Evolutionary conservation across 1,140 invertebrate genomes (phyloP), one percentile per base, ranked within the genome.

Genomic region (Arion vulgaris): DNA sequence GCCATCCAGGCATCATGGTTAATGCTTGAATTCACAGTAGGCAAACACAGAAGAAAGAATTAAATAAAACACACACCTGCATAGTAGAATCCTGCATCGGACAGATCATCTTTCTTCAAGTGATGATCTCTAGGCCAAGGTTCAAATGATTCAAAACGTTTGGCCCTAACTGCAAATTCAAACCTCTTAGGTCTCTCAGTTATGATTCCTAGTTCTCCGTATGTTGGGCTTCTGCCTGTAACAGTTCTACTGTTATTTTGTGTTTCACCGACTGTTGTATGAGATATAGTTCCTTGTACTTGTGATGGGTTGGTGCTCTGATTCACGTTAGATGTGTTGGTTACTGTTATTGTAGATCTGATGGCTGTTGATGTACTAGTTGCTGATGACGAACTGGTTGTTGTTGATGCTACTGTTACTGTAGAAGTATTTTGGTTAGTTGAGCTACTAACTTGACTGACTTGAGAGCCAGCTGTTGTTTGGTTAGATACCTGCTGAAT

Each of bases 71-170:
- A 19, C 45, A 57, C 85, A 88, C 96, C 96, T 26, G 95, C 95
- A 87, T 97, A 98, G 91, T 95, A 98, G 91, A 98, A 98, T 38
- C 97, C 97, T 81, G 97, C 97, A 85, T 96, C 95, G 69, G 96
- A 95, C 36, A 98, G 92, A 69, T 95, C 93, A 78, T 95, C 94
- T n/a, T 96, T 96, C 72, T 94, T 95, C 88, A 96, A 96, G 77
- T 94, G 75, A 41, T 86, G 85, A 32, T 80, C 78, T 32, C 80
- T 57, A 0, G 88, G 86, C 89, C 92, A 92, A 32, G 94, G 93
- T 71, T 92, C 92, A 90, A 95, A 98, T 7, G 95, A 95, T 84
- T 93, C 92, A 36, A 97, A 87, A 34, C 97, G 94, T 1, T 94
- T 94, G 66, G 95, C 94, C 79, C 94, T 92, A 5, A 94, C 94